Percentiles rank a stretch among this genome's conserved stretches.
These are phyloP conservation scores for Drosophila mayaguana DNA, from an alignment of 2,888 invertebrate species.

Conservation along the genomic window DNA sequence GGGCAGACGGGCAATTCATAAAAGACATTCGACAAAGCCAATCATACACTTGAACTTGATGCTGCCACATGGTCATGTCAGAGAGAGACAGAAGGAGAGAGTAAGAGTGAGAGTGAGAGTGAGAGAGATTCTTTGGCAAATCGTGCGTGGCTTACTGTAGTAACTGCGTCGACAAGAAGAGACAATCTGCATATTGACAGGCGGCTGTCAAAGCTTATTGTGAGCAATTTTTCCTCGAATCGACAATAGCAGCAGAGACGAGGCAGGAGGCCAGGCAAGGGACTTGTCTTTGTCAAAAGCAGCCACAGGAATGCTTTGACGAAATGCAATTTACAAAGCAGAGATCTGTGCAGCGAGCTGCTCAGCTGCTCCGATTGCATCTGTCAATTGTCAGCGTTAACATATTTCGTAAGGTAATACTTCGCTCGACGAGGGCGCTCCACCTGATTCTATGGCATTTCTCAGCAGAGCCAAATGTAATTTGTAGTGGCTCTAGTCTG, in stretches of 20 bases:
- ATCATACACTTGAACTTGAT: conserved; percentile 76
- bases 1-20: conserved; percentile 14
- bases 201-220: conserved; percentile 72
- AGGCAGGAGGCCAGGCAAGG: background rate
- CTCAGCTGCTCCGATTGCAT: conserved; percentile 69
- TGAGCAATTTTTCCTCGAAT: conserved; percentile 52
- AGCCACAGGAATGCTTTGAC: conserved; percentile 77
- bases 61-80: conserved; percentile 41
- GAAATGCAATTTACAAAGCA: conserved; percentile 73
- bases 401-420: conserved; percentile 70
- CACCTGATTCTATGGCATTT: conserved; percentile 74
- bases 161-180: conserved; percentile 55
- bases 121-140: conserved; percentile 54
- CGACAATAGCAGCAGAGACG: background rate
- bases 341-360: conserved; percentile 19
- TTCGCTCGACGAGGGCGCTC: conserved; percentile 35
- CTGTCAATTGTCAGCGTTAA: conserved; percentile 76
- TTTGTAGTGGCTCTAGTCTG: conserved; percentile 46
- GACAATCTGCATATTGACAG: conserved; percentile 81
- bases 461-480: conserved; percentile 61
- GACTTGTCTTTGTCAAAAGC: conserved; percentile 58
- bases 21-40: conserved; percentile 55
- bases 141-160: conserved; percentile 64
- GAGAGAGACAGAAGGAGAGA: conserved; percentile 5
- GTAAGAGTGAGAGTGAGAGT: background rate